These are phyloP conservation scores for Pachycephus smyrnensis DNA, from an alignment of 2,888 invertebrate species.

Conservation along the genomic window DNA sequence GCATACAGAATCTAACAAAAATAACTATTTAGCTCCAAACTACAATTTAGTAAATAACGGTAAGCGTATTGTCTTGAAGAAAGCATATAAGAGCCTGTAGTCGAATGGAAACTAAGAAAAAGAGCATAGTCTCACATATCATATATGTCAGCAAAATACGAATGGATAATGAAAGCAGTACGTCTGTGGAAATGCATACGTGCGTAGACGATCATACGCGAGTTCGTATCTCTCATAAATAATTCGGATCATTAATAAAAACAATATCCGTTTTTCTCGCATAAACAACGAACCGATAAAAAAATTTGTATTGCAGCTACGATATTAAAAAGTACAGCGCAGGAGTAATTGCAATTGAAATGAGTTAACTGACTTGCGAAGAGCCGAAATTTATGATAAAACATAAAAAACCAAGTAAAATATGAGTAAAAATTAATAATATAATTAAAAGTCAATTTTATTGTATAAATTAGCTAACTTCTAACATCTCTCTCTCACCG, in stretches of 20 bases:
- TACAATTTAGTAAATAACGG: background rate
- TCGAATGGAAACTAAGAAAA: background rate
- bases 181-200: background rate
- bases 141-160: background rate
- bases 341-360: background rate
- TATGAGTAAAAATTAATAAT: background rate
- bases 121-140: background rate
- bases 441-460: background rate
- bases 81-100: background rate
- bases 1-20: background rate
- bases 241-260: background rate
- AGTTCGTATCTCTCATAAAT: background rate
- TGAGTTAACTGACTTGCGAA: background rate
- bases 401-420: background rate
- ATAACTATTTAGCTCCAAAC: background rate
- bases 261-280: background rate
- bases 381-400: background rate
- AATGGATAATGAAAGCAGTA: background rate
- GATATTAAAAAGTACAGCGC: background rate
- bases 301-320: background rate
- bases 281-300: too few species aligned
- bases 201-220: background rate
- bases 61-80: background rate
- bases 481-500: background rate
- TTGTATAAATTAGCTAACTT: background rate